Evolutionary conservation across 2,888 invertebrate genomes (phyloP).

Genomic region (Tineola bisselliella): DNA sequence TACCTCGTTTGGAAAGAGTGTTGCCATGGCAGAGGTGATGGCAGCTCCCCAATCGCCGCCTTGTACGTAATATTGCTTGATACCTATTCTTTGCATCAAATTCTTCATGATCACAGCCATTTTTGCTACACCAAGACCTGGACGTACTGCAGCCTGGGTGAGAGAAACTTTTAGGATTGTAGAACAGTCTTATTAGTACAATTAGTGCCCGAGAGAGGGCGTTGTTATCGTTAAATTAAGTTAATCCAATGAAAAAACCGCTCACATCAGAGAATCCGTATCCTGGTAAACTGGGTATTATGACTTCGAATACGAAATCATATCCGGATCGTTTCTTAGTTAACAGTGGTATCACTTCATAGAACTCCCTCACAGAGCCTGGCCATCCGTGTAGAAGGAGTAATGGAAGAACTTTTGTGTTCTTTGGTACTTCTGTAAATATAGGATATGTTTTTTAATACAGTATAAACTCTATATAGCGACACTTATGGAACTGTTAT

Average conservation of each 20-base stretch:
- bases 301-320: constrained; percentile 68
- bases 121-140: constrained; percentile 66
- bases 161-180: too few species aligned
- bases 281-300: constrained; percentile 67
- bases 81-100: constrained; percentile 76
- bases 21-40: constrained; percentile 59
- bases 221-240: too few species aligned
- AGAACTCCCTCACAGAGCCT: constrained; percentile 86
- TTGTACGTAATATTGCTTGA: constrained; percentile 73
- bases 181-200: too few species aligned
- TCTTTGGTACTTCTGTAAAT: constrained; percentile 24
- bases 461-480: too few species aligned
- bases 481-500: too few species aligned
- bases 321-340: constrained; percentile 37
- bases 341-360: constrained; percentile 77
- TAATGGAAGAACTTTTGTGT: constrained; percentile 67
- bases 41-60: constrained; percentile 76
- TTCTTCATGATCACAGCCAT: constrained; percentile 69
- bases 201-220: too few species aligned
- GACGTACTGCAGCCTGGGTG: constrained; percentile 60
- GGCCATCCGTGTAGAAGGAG: constrained; percentile 91
- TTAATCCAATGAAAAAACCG: too few species aligned
- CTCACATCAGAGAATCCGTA: constrained; percentile 57
- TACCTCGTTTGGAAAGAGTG: constrained; percentile 55
- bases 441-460: too few species aligned